phyloP scores from a whole-genome alignment of 2,888 invertebrate genomes.

The Hecatera dysodea region DNA sequence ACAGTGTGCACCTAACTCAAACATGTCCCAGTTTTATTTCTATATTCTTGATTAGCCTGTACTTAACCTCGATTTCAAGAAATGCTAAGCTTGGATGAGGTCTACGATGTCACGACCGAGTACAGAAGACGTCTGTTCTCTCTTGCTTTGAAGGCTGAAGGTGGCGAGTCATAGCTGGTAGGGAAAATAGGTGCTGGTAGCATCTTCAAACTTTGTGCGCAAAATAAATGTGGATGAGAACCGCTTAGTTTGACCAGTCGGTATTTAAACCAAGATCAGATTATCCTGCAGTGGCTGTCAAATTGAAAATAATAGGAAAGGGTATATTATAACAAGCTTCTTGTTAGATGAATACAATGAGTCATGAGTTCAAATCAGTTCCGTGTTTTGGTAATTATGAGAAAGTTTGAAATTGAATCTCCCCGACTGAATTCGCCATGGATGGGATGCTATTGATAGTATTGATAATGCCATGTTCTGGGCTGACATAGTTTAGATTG shows the following conservation, averaged over 20 bases:
- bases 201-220: not conserved
- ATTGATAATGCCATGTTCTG: slow-evolving; percentile 8
- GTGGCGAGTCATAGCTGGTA: not conserved
- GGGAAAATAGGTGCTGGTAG: not conserved
- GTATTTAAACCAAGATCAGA: not conserved
- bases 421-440: not conserved
- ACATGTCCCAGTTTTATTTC: slow-evolving; percentile 8
- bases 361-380: slow-evolving; percentile 1
- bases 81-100: not conserved
- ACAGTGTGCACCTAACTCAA: slow-evolving; percentile 39
- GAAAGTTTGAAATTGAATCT: slow-evolving; percentile 11
- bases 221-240: not conserved
- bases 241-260: not conserved
- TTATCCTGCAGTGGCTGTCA: slow-evolving; percentile 8
- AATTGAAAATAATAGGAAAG: slow-evolving; percentile 21
- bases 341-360: slow-evolving; percentile 12
- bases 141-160: not conserved
- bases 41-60: not conserved
- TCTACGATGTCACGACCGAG: not conserved
- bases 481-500: not conserved
- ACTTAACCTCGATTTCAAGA: not conserved
- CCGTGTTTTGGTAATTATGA: slow-evolving; percentile 8
- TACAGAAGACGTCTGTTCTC: not conserved
- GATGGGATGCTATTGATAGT: no score
- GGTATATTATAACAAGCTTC: slow-evolving; percentile 13